phyloP scores from a whole-genome alignment of 2,888 invertebrate species.

The Parnassius mnemosyne region DNA sequence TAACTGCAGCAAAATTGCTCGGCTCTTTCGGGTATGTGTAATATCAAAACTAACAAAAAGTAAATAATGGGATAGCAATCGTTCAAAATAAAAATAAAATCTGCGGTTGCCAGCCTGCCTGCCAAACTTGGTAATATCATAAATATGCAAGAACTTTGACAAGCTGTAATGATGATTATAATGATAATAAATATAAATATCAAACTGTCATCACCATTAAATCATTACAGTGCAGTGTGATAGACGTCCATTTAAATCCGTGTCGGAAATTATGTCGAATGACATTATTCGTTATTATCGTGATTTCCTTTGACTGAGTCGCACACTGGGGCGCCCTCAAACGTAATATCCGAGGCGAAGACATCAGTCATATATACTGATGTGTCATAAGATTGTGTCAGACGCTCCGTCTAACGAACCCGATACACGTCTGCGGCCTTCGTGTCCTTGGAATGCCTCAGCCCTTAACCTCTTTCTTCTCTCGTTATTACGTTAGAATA shows the following conservation, averaged over 20 bases:
- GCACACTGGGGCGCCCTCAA: constrained; percentile 24
- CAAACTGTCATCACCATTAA: not conserved
- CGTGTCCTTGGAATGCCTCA: not conserved
- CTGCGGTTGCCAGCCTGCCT: too few species aligned
- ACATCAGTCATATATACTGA: constrained; percentile 27
- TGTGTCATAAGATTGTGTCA: not conserved
- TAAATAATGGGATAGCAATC: too few species aligned
- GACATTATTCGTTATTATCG: constrained; percentile 43
- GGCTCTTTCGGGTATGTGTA: too few species aligned
- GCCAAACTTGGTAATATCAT: too few species aligned
- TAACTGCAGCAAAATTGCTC: too few species aligned
- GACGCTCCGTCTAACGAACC: not conserved
- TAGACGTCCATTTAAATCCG: constrained; percentile 29
- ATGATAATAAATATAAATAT: too few species aligned
- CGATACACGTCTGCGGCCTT: not conserved
- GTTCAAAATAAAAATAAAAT: too few species aligned
- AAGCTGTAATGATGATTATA: too few species aligned
- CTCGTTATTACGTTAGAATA: not conserved
- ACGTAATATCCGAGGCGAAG: constrained; percentile 29
- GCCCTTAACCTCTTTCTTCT: not conserved
- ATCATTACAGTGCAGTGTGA: constrained; percentile 32
- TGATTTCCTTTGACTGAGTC: constrained; percentile 32
- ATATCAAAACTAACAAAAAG: too few species aligned
- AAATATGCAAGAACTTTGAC: too few species aligned
- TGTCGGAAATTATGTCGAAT: constrained; percentile 44